Base-by-base conservation (phyloP, 2,797 vertebrate genomes). In the Pseudochirops corinnae region DNA sequence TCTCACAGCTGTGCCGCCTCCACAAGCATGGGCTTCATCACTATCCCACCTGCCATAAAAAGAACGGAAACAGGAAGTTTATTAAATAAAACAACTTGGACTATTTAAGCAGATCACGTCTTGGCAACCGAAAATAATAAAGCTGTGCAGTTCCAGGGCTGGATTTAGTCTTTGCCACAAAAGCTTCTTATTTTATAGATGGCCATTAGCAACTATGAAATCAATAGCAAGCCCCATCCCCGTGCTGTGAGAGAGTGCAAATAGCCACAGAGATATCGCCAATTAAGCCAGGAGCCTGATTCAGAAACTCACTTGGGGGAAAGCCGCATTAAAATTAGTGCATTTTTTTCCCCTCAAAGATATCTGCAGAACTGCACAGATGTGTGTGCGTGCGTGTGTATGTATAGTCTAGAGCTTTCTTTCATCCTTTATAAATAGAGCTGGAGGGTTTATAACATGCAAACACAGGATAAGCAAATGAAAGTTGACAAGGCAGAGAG, bases 101-200 rank as follows among this genome's bases (percentile, higher is more conserved):
- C 95, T 93, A 94, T 90, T 93, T 97, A 97, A 98, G 96, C 97
- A 97, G 95, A 97, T 33, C 21, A 94, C 28, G 39, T 97, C 97
- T 98, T 97, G 92, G 94, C 94, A 96, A 96, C 39, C 96, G 21
- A 87, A 91, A 95, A 94, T 56, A 92, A 96, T 91, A 91, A 95
- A 97, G 94, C 90, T 92, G 74, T 18, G 57, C 93, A 95, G 55
- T 95, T 97, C 96, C 95, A 92, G 92, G 67, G 52, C 97, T 97
- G 97, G 97, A 97, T 97, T 97, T 97, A 97, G 97, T 98, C 97
- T 96, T 98, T 92, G 94, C 98, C 98, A 98, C 98, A 98, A 98
- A 98, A 98, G 98, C 98, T 97, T 97, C 97, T 98, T 97, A 95
- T 91, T 92, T 96, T 95, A 96, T 1, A 1, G 96, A 96, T 1